Percentiles rank a stretch among this genome's conserved stretches.
phyloP scores from a whole-genome alignment of 2,888 invertebrate genomes.

The Rhamnusium bicolor region DNA sequence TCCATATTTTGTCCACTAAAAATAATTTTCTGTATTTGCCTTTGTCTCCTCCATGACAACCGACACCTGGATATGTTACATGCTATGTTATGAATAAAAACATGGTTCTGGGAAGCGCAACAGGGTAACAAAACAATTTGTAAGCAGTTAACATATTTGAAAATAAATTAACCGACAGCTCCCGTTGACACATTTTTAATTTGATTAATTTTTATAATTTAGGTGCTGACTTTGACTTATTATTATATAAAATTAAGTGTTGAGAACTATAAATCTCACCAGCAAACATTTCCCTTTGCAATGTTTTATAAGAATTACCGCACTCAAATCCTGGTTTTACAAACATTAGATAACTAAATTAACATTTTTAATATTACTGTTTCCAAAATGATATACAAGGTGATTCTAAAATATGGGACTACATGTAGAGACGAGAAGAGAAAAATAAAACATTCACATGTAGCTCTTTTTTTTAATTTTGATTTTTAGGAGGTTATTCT shows the following conservation, averaged over 20 bases:
- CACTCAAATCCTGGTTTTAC: neutral
- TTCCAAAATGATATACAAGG: no score
- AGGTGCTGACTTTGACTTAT: slow-evolving; percentile 45
- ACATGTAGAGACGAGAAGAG: no score
- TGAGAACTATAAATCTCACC: slow-evolving; percentile 26
- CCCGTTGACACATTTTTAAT: slow-evolving; percentile 47
- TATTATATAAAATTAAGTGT: slow-evolving; percentile 36
- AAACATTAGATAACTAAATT: neutral
- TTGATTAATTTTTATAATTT: slow-evolving; percentile 51
- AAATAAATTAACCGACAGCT: slow-evolving; percentile 48
- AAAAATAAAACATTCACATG: no score
- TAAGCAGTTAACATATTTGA: slow-evolving; percentile 48
- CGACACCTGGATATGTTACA: slow-evolving; percentile 47
- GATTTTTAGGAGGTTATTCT: no score
- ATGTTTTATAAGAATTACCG: neutral
- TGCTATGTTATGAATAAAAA: slow-evolving; percentile 56
- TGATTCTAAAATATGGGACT: no score
- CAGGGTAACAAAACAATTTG: slow-evolving; percentile 51
- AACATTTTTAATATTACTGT: no score
- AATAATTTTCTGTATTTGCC: slow-evolving; percentile 35
- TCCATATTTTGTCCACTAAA: slow-evolving; percentile 36
- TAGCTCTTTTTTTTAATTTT: no score
- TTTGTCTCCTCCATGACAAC: slow-evolving; percentile 38
- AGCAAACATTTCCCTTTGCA: neutral
- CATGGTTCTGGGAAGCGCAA: slow-evolving; percentile 48